Base-by-base conservation (phyloP, 92 coral and sea anemone species). In the Epizoanthus fatuus region DNA sequence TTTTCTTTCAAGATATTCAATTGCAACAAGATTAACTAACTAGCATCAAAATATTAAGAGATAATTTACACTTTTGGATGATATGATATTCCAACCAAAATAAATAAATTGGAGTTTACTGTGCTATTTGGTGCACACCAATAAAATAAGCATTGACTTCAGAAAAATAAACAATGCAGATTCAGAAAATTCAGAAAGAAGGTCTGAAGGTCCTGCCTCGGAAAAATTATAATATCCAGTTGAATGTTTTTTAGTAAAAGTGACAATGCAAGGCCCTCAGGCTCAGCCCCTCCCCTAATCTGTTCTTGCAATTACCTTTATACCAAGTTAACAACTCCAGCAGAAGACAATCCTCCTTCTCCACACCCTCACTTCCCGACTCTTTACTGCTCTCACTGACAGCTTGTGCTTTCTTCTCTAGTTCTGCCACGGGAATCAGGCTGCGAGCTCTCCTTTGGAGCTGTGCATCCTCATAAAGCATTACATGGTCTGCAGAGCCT, bases 301-400 rank as follows among this genome's bases (percentile, higher is more conserved):
- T 58, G 5, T 4, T 64, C 44, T 13, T 3, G 2, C 16, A 65
- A 81, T 80, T 29, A 94, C 95, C 89, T 90, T 94, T 96, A 92
- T 93, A 97, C 99, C 99, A 97, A 20, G 92, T 79, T 35, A 90
- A 74, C 65, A 97, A 81, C 6, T 86, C 96, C 42, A 93, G 79
- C 66, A 97, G 72, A 59, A 97, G 88, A 58, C 98, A 97, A 49
- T 97, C 99, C 63, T 82, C 82, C 70, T 76, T 91, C n/a, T 93
- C 91, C 42, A 88, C 91, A 64, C 96, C 93, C 60, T 86, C 87
- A 13, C 66, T 88, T n/a, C 90, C 93, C 40, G 90, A 74, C 57
- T 92, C 92, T 40, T 79, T 84, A 47, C 93, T 93, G 63, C 69
- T 87, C 70, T 88, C 87, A 49, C 92, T 76, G 69, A 89, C 90